Percentiles rank a stretch among this genome's conserved stretches.
Evolutionary conservation across 1,140 invertebrate species (phyloP).

Genomic region (Panulirus ornatus): DNA sequence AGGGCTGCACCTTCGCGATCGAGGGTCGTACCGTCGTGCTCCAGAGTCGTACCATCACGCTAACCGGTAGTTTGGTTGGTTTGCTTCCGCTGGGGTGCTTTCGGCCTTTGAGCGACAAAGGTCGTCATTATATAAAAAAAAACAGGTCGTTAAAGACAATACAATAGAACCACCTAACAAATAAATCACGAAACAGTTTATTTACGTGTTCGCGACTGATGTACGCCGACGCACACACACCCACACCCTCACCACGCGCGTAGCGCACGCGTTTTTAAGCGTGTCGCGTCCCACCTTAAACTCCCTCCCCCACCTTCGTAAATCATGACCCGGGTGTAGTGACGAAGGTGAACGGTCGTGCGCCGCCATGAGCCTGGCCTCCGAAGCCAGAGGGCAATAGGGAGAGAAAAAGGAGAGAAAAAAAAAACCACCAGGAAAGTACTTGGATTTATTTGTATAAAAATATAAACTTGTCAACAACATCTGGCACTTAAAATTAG

Average conservation of each 20-base stretch:
- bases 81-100: too few species aligned
- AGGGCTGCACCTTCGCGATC: too few species aligned
- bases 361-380: too few species aligned
- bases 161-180: too few species aligned
- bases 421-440: neutral
- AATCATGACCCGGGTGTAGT: neutral
- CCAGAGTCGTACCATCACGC: neutral
- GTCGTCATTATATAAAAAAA: too few species aligned
- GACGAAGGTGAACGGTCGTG: neutral
- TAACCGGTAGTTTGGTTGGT: neutral
- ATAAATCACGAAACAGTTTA: too few species aligned
- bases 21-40: too few species aligned
- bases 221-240: neutral
- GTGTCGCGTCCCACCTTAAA: neutral
- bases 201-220: too few species aligned
- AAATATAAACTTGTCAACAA: slow-evolving; percentile 36
- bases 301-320: neutral
- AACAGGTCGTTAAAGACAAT: too few species aligned
- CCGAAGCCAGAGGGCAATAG: too few species aligned
- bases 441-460: slow-evolving; percentile 27
- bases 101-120: too few species aligned
- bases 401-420: neutral
- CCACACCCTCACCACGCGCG: neutral
- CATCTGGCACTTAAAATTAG: neutral
- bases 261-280: neutral